Evolutionary conservation across 2,888 invertebrate genomes (phyloP), one percentile per base, ranked within the genome.

Genomic region (Drosophila koepferae): DNA sequence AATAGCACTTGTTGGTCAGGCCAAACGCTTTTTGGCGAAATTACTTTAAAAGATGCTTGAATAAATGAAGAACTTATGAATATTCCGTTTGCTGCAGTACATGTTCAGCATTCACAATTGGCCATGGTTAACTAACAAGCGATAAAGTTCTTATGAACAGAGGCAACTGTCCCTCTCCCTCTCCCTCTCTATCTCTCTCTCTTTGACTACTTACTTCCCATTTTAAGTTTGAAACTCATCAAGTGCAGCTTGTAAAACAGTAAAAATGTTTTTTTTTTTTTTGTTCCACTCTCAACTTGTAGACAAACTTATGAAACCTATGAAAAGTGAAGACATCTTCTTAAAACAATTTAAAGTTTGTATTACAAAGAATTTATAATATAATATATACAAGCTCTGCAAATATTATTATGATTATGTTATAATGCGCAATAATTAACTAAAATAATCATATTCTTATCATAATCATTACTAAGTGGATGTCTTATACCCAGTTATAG

Each of bases 1-100:
- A 80, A 82, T 74, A 72, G 69, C 77, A 80, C 74, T 81, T 80
- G 77, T 74, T 77, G 82, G 81, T 71, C 72, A 63, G 59, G 20
- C 38, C 56, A 51, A 48, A n/a, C 16, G 43, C 48, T 51, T 49
- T 66, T 66, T 48, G 16, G 41, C 7, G 41, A n/a, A 61, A 48
- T 71, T 43, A 49, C 67, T 58, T 74, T 38, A 63, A 78, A 78
- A 18, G 46, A 49, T 62, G 41, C 9, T 67, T 51, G 40, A 55
- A 77, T 63, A 77, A 74, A 63, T 71, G 67, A 78, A 58, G n/a
- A 71, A 63, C 60, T 65, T 63, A 49, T 72, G 71, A 68, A 68
- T 63, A 71, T 78, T 70, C 63, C 28, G 23, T 41, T 46, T 20
- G 34, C 38, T 63, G 16, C 23, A 56, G 40, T 44, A 41, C 41